Evolutionary conservation across 2,113 vertebrate genomes (phyloP).

Genomic region (Columba livia): DNA sequence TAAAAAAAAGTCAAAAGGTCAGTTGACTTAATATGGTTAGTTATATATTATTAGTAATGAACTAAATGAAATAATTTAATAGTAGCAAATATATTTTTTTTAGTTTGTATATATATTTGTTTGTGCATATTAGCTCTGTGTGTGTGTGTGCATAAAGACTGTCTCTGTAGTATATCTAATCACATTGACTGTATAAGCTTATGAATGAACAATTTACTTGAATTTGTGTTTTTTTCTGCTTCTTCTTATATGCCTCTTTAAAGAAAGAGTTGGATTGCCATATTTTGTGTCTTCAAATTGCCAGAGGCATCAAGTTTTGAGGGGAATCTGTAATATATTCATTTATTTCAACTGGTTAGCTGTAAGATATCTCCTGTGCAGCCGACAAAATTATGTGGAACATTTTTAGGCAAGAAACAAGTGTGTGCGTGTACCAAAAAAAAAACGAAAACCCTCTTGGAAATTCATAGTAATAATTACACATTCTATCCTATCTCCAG

Average conservation of each 20-base stretch:
- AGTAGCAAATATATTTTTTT: neutral
- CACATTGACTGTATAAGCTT: neutral
- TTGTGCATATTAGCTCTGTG: neutral
- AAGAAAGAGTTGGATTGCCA: neutral
- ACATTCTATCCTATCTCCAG: neutral
- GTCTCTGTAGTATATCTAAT: neutral
- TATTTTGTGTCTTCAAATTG: neutral
- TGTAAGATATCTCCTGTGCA: neutral
- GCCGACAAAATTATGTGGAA: neutral
- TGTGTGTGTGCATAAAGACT: neutral
- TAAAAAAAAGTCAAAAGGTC: neutral
- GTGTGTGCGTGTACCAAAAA: neutral
- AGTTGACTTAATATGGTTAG: neutral
- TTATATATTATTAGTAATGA: neutral
- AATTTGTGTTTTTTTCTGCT: neutral
- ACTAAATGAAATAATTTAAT: neutral
- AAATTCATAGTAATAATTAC: conserved; percentile 4
- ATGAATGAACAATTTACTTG: neutral
- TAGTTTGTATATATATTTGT: neutral
- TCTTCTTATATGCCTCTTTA: neutral
- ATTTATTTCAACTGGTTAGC: neutral
- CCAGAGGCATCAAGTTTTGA: neutral
- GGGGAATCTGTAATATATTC: neutral
- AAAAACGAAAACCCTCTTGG: neutral
- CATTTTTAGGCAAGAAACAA: neutral